phyloP scores from a whole-genome alignment of 2,888 invertebrate genomes.

The Nemurella pictetii region DNA sequence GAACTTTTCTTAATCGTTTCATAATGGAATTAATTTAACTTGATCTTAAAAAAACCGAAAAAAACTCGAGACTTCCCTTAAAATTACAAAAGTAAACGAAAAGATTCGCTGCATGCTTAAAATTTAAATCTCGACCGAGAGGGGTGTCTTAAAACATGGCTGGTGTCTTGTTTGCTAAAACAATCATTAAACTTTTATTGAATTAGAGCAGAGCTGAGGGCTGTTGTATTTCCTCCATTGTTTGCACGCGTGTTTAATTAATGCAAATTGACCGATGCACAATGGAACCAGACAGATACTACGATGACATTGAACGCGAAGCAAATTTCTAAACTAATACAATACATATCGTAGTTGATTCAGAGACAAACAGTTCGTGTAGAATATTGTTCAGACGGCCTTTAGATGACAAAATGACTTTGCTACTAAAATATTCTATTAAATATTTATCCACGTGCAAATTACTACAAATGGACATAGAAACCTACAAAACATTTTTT shows the following conservation, averaged over 20 bases:
- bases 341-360: too few relatives aligned
- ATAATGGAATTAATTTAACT: too few relatives aligned
- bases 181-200: not conserved
- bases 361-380: too few relatives aligned
- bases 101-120: not conserved
- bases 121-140: not conserved
- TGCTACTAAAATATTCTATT: not conserved
- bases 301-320: not conserved
- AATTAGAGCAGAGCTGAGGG: not conserved
- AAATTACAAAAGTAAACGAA: too few relatives aligned
- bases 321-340: too few relatives aligned
- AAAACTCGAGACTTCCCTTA: too few relatives aligned
- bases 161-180: not conserved
- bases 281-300: not conserved
- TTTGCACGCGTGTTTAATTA: not conserved
- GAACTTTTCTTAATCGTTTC: too few relatives aligned
- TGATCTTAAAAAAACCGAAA: too few relatives aligned
- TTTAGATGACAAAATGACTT: too few relatives aligned
- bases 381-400: too few relatives aligned
- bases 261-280: not conserved
- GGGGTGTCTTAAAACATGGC: not conserved
- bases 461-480: too few relatives aligned
- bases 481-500: not conserved
- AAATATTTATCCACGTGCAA: not conserved
- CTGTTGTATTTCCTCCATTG: not conserved